Percentiles rank a stretch among this genome's conserved stretches.
Conservation (phyloP, 2,113 vertebrate genomes). For the human region GRCh38 chr3:144610001-144610500, state of each 20-base stretch:
- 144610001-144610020: rapidly evolving
- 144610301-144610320: background rate
- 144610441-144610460: background rate
- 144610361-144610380: background rate
- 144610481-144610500: background rate
- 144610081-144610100: background rate
- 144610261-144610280: background rate
- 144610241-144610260: no score
- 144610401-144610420: background rate
- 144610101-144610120: background rate
- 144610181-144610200: background rate
- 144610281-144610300: background rate
- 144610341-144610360: background rate
- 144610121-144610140: background rate
- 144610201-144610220: background rate
- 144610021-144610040: background rate
- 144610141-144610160: background rate
- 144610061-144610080: background rate
- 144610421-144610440: background rate
- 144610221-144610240: background rate
- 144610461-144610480: background rate
- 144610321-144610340: background rate
- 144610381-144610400: background rate
- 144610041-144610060: background rate
- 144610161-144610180: background rate